Conservation (phyloP, 2,113 vertebrate species). For the Pagrus major region DNA sequence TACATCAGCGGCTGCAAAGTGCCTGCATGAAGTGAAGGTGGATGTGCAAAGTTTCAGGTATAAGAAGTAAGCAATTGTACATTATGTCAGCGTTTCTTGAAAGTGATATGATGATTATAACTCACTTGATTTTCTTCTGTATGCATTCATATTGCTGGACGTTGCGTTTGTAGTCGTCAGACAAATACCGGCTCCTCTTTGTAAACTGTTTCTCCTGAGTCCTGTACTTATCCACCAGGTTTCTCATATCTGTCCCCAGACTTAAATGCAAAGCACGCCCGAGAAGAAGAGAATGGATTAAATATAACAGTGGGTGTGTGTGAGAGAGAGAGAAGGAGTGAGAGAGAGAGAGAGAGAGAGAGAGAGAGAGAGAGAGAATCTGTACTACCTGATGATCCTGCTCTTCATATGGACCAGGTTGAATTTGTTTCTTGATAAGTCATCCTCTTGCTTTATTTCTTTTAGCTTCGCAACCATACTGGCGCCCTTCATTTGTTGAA, state of each 20-base stretch:
- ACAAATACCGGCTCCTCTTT: constrained; percentile 79
- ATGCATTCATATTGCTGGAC: constrained; percentile 82
- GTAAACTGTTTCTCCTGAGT: constrained; percentile 79
- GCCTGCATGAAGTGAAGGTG: constrained; percentile 71
- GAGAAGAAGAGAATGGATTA: neutral
- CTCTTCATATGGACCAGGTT: constrained; percentile 82
- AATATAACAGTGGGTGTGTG: neutral
- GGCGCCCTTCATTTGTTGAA: constrained; percentile 81
- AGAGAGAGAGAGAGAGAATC: neutral
- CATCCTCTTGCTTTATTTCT: neutral
- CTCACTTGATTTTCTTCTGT: constrained; percentile 87
- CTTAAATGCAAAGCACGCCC: constrained; percentile 71
- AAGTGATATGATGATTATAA: neutral
- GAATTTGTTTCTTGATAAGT: constrained; percentile 73
- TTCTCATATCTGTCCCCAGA: constrained; percentile 77
- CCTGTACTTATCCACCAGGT: constrained; percentile 66
- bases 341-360: neutral
- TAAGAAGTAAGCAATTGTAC: neutral
- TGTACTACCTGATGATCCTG: constrained; percentile 83
- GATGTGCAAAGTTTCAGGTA: neutral
- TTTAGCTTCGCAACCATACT: constrained; percentile 45
- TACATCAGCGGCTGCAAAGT: constrained; percentile 73
- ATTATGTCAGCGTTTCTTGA: neutral
- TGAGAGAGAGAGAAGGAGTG: neutral
- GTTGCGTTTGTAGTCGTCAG: constrained; percentile 73